Evolutionary conservation across 2,797 vertebrate species (phyloP), one percentile per base, ranked within the genome.

Genomic region (Crypturellus tataupa): DNA sequence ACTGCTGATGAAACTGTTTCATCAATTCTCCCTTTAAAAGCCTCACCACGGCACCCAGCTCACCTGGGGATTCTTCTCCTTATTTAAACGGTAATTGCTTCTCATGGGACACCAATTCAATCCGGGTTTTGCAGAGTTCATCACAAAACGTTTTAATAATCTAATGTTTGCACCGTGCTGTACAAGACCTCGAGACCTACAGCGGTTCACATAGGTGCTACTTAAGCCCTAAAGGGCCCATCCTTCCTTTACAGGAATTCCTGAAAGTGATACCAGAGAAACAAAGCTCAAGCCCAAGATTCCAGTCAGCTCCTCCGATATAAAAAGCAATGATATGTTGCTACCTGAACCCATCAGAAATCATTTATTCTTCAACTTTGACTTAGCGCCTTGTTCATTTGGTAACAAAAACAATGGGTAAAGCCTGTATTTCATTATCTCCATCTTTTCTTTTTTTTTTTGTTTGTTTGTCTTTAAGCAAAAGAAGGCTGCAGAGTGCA

Each of bases 1-100:
- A n/a, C 29, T 73, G 88, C 95, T 97, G 97, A 97, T 94, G 95
- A 97, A 98, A 97, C 37, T 13, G 86, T 93, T 97, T 91, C 97
- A 97, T 95, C 97, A 98, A 63, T 90, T 94, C 80, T 70, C 35
- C 67, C 68, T 85, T 67, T 79, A 90, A 90, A 91, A 80, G 55
- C 46, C 70, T 81, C 90, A 90, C 67, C 65, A 86, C 73, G 89
- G 80, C 75, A 91, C 87, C 89, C 95, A 70, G 60, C 27, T 47
- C 51, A 69, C 65, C 8, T 35, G 39, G 85, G 86, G 80, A 94
- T 58, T 92, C 64, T 65, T 42, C 31, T 40, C 82, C 80, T 96
- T 86, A 83, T 80, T 96, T 85, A 76, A 92, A 87, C 17, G 65
- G 63, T 97, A 97, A 98, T 96, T 97, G 96, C 64, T 88, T 96